Evolutionary conservation across 1,140 invertebrate species (phyloP), one percentile per base, ranked within the genome.

Genomic region (Radopholus similis): DNA sequence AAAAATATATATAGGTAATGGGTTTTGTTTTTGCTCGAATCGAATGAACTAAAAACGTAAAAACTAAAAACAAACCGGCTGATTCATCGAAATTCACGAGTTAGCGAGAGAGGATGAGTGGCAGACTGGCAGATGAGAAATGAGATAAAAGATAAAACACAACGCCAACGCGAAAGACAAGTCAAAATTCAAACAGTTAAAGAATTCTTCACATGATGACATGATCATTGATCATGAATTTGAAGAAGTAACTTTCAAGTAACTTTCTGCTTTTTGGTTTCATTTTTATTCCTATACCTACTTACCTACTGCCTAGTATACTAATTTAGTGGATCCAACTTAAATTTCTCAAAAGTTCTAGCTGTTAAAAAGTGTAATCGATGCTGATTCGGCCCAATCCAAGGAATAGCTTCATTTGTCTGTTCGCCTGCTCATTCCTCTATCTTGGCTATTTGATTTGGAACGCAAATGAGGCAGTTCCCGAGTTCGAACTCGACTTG

Each of bases 401-500:
- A 18, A 73, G 66, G 30, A 80, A 80, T 56, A 72, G 62, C 3
- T 72, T 74, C n/a, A 72, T 64, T 18, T 66, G 71, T 32, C 47
- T 77, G 34, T 34, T 81, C 28, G 63, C 40, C 11, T 34, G 60
- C 11, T 59, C 51, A 28, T 79, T 79, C 51, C 8, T 79, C 18
- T 79, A 79, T 59, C 58, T 79, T 9, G 67, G 18, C 11, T 81
- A 77, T 71, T 55, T 81, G 23, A 67, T 79, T 18, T 79, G 56
- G 62, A 51, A 47, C 1, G 51, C 53, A 18, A 70, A 73, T 8
- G 76, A 78, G 60, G 70, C 47, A 23, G 44, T 77, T 38, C 77
- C 80, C 2, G 75, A 82, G 51, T 64, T 82, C 23, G 70, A 82
- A 18, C 72, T 80, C 11, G 68, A 80, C 37, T 23, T 80, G 11